phyloP scores from a whole-genome alignment of 30 jellyfish, hydroid and myxozoan species.

The Aurelia sp. region DNA sequence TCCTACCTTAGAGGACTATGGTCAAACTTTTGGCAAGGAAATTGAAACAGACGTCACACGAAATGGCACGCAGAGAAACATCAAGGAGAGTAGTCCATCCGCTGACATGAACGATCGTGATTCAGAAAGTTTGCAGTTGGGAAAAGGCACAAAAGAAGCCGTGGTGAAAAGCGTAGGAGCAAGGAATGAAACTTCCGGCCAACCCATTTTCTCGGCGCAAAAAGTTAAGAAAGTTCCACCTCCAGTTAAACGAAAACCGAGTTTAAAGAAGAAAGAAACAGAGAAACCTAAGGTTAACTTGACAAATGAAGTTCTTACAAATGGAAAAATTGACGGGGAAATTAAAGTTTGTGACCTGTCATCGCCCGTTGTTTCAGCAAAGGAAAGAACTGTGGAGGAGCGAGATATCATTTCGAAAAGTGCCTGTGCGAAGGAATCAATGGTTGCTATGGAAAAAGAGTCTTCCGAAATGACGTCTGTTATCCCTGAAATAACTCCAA shows the following conservation, averaged over 20 bases:
- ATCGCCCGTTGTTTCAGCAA: not conserved
- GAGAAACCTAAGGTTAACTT: not conserved
- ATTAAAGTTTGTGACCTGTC: too few relatives aligned
- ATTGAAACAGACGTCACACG: not conserved
- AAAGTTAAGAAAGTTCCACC: conserved; percentile 39
- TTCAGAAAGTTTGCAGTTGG: not conserved
- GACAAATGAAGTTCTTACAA: not conserved
- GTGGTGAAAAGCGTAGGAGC: not conserved
- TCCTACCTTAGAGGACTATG: not conserved
- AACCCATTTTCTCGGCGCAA: too few relatives aligned
- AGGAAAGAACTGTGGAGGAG: not conserved
- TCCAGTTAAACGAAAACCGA: conserved; percentile 38
- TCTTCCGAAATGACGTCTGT: too few relatives aligned
- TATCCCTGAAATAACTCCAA: too few relatives aligned
- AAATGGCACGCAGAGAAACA: too few relatives aligned
- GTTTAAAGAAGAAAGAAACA: conserved; percentile 26
- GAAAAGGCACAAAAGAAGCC: not conserved
- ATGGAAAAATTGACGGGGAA: not conserved
- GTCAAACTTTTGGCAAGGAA: not conserved
- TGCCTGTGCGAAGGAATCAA: too few relatives aligned
- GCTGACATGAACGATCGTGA: not conserved
- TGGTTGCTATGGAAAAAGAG: too few relatives aligned
- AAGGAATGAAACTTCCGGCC: not conserved
- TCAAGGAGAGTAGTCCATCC: not conserved
- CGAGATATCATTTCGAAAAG: not conserved